Base-by-base conservation (phyloP, 2,888 invertebrate species). In the Microdon myrmicae region DNA sequence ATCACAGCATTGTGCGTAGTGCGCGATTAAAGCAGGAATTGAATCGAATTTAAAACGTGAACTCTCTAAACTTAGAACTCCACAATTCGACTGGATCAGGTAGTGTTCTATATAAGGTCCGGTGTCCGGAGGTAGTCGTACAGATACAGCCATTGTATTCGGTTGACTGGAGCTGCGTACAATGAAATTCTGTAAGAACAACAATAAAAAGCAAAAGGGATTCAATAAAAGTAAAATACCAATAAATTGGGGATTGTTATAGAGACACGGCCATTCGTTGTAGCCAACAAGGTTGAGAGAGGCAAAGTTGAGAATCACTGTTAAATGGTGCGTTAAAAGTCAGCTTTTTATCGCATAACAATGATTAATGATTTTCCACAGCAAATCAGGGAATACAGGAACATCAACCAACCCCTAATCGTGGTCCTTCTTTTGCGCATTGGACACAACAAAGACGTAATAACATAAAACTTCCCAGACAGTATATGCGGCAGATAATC, bases 91-190 rank as follows among this genome's bases (percentile, higher is more conserved):
- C 80, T 95, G 95, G 70, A 97, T 93, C 72, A 97, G 86, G 83
- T 96, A 97, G 81, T 97, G 96, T 77, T 97, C 96, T 74, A 96
- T 94, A 80, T 94, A 94, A 5, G 93, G 92, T 2, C 93, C 92
- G 73, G 90, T 92, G 72, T 90, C 90, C 12, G 88, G 86, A 1
- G 94, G 93, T 66, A 94, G 83, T 7, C 95, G 89, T 34, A 96
- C 94, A 35, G 94, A 94, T 68, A 97, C 87, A 26, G 96, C 96
- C 94, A 96, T 94, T 44, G 96, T 95, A 72, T 92, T 90, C 28
- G 90, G 86, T 78, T 95, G 94, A 73, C 95, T 95, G 28, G 96
- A 96, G 75, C 94, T 92, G 34, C 96, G 87, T 25, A 97, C 96
- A 39, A 97, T 92, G 76, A 97, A 96, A 75, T 93, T 94, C 92